These are phyloP conservation scores for Myxocyprinus asiaticus DNA, from an alignment of 2,113 vertebrate species.

Conservation along the genomic window DNA sequence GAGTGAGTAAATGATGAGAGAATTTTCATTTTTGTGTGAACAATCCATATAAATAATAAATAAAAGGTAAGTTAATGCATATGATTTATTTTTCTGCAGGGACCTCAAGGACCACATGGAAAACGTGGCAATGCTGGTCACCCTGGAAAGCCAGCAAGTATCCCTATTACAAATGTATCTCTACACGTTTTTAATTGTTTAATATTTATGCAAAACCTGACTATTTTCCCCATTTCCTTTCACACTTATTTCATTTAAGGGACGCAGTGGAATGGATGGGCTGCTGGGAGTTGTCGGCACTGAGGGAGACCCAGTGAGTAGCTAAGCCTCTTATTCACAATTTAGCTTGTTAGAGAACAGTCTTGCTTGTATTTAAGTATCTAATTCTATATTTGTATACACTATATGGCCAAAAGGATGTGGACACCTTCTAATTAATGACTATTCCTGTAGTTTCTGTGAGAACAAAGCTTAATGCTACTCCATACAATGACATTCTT, in stretches of 20 bases:
- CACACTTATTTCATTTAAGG: conserved; percentile 58
- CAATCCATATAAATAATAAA: no score
- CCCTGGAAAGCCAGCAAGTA: conserved; percentile 70
- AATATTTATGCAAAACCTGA: conserved; percentile 1
- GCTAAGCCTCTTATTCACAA: neutral
- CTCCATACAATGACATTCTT: no score
- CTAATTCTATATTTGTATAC: neutral
- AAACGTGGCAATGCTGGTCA: conserved; percentile 61
- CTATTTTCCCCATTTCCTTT: conserved; percentile 18
- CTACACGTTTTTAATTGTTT: conserved; percentile 9
- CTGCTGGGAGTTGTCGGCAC: conserved; percentile 77
- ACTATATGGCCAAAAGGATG: no score
- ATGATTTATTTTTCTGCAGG: conserved; percentile 57
- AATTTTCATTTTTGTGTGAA: no score
- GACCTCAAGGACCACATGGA: conserved; percentile 62
- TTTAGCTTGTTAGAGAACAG: neutral
- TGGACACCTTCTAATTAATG: no score
- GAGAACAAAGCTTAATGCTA: no score
- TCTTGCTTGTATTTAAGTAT: neutral
- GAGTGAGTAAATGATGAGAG: no score
- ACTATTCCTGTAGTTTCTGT: no score
- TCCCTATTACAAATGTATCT: conserved; percentile 26
- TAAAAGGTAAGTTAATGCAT: neutral
- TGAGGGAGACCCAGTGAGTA: conserved; percentile 73
- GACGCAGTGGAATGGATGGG: conserved; percentile 69